Conservation (phyloP, 2,113 vertebrate species). For the Lophius piscatorius region DNA sequence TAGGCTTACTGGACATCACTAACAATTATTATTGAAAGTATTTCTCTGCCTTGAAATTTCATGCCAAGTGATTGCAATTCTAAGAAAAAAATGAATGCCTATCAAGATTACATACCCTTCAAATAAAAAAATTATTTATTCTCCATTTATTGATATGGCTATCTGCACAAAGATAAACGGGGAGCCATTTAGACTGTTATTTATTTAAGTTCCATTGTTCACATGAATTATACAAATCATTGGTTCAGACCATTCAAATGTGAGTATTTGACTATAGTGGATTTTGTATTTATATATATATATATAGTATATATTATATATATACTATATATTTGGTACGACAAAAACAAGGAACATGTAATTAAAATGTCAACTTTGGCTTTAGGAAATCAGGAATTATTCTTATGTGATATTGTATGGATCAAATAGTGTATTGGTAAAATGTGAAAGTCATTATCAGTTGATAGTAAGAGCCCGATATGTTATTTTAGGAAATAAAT, state of each 20-base stretch:
- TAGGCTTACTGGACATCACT: no score
- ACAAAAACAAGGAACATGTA: no score
- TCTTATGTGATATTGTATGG: background rate
- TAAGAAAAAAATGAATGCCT: no score
- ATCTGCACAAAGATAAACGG: background rate
- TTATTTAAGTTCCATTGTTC: background rate
- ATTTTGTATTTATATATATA: background rate
- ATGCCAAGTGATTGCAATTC: no score
- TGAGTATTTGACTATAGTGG: background rate
- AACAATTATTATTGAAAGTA: no score
- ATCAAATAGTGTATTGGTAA: background rate
- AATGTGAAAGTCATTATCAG: background rate
- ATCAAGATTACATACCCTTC: no score
- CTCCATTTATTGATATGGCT: no score
- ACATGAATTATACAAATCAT: background rate
- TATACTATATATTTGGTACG: no score
- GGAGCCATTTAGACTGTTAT: background rate
- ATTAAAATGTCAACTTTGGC: background rate
- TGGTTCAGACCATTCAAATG: background rate
- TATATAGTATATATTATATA: no score
- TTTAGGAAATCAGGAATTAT: background rate
- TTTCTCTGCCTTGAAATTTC: no score
- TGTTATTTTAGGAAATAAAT: no score
- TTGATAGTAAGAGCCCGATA: background rate
- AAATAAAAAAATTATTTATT: background rate